These are phyloP conservation scores for Campoplex nolae DNA, from an alignment of 2,888 invertebrate genomes.

Conservation along the genomic window DNA sequence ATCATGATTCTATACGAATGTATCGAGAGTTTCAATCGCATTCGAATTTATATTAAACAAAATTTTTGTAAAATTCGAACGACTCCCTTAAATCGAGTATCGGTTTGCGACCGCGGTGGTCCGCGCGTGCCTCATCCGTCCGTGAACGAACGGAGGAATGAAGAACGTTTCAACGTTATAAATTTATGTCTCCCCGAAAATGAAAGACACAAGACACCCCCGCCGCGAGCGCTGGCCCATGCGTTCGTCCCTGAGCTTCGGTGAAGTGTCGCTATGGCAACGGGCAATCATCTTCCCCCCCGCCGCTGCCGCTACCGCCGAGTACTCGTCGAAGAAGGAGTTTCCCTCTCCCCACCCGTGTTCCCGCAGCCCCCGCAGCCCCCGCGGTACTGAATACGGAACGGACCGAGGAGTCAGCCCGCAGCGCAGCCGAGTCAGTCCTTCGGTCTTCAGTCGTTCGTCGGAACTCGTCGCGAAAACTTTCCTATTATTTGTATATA, in stretches of 20 bases:
- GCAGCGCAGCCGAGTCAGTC: too few species aligned
- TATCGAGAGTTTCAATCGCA: neutral
- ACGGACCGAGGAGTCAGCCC: too few species aligned
- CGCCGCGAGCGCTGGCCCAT: too few species aligned
- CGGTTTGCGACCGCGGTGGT: neutral
- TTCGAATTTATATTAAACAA: neutral
- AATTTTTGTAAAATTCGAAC: too few species aligned
- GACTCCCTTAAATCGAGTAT: neutral
- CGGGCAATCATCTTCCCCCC: slow-evolving; percentile 78
- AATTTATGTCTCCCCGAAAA: too few species aligned
- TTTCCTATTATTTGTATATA: neutral
- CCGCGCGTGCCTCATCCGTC: too few species aligned
- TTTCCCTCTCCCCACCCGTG: slow-evolving; percentile 55
- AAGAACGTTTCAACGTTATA: neutral
- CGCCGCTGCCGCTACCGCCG: neutral
- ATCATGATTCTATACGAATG: too few species aligned
- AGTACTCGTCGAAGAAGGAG: neutral
- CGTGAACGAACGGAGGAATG: neutral
- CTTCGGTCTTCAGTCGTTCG: slow-evolving; percentile 72
- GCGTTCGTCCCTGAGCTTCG: slow-evolving; percentile 64
- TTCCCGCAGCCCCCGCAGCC: slow-evolving; percentile 69
- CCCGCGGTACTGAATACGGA: slow-evolving; percentile 53
- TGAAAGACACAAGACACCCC: too few species aligned
- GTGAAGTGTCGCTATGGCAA: slow-evolving; percentile 77
- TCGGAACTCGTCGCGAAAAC: slow-evolving; percentile 70